Evolutionary conservation across 2,797 vertebrate species (phyloP).

Genomic region (Emys orbicularis): DNA sequence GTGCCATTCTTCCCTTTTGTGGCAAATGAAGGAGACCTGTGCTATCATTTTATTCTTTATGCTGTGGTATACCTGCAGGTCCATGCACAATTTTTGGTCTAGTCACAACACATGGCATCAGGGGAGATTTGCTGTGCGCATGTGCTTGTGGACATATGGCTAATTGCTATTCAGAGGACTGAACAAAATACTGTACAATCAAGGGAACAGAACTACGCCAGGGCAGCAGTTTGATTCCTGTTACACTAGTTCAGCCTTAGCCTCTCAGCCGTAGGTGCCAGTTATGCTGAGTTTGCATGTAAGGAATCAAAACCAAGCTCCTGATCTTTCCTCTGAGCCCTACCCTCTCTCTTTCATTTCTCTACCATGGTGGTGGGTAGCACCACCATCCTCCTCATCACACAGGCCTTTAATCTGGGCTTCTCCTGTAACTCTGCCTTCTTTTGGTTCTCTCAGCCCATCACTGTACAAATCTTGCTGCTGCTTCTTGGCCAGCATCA

Average conservation of each 20-base stretch:
- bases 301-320: background rate
- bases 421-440: background rate
- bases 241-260: constrained; percentile 14
- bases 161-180: background rate
- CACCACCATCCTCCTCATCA: constrained; percentile 15
- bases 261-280: background rate
- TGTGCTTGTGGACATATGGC: background rate
- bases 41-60: background rate
- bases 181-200: background rate
- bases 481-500: background rate
- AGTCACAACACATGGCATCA: background rate
- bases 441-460: background rate
- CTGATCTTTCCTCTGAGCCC: background rate
- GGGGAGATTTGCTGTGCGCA: background rate
- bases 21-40: background rate
- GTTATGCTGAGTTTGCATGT: constrained; percentile 1
- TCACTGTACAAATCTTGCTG: background rate
- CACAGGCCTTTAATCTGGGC: background rate
- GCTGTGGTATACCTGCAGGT: background rate
- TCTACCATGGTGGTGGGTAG: background rate
- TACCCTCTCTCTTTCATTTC: constrained; percentile 36
- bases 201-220: background rate
- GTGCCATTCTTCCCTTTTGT: background rate
- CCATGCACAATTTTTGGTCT: background rate
- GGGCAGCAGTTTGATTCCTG: constrained; percentile 36